Percentiles rank a stretch among this genome's conserved stretches.
These are phyloP conservation scores for Istiophorus platypterus DNA, from an alignment of 2,113 vertebrate genomes.

Conservation along the genomic window DNA sequence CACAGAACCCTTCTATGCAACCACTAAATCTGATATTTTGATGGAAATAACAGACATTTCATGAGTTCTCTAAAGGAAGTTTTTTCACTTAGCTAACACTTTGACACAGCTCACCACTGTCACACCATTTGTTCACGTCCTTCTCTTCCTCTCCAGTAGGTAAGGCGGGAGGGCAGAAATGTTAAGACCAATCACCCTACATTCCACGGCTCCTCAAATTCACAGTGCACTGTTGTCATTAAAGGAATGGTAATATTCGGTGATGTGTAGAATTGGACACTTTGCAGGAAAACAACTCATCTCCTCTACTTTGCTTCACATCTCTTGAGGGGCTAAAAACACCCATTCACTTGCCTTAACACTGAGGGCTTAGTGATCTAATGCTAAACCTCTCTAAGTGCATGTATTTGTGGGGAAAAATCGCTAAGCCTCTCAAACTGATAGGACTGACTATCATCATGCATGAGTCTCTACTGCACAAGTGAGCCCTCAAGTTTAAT, in stretches of 20 bases:
- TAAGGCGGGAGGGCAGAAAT: slow-evolving; percentile 67
- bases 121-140: slow-evolving; percentile 44
- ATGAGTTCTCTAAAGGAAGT: slow-evolving; percentile 52
- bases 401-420: slow-evolving; percentile 72
- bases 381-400: slow-evolving; percentile 73
- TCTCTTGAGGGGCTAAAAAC: slow-evolving; percentile 71
- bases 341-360: slow-evolving; percentile 75
- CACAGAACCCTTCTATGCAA: slow-evolving; percentile 57
- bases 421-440: slow-evolving; percentile 70
- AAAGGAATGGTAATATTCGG: slow-evolving; percentile 69
- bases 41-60: slow-evolving; percentile 70
- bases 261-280: slow-evolving; percentile 55
- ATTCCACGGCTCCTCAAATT: slow-evolving; percentile 68
- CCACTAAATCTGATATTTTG: slow-evolving; percentile 67
- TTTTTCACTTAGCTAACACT: slow-evolving; percentile 43
- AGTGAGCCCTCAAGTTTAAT: slow-evolving; percentile 85
- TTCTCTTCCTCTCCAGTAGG: slow-evolving; percentile 48
- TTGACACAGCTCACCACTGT: slow-evolving; percentile 57
- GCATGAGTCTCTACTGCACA: slow-evolving; percentile 71
- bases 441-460: slow-evolving; percentile 64
- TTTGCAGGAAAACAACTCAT: slow-evolving; percentile 72
- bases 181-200: slow-evolving; percentile 57
- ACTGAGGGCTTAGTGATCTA: slow-evolving; percentile 63
- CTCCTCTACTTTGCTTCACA: slow-evolving; percentile 61
- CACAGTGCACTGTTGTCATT: slow-evolving; percentile 71